Evolutionary conservation across 2,888 invertebrate species (phyloP).

Genomic region (Noctua janthe): DNA sequence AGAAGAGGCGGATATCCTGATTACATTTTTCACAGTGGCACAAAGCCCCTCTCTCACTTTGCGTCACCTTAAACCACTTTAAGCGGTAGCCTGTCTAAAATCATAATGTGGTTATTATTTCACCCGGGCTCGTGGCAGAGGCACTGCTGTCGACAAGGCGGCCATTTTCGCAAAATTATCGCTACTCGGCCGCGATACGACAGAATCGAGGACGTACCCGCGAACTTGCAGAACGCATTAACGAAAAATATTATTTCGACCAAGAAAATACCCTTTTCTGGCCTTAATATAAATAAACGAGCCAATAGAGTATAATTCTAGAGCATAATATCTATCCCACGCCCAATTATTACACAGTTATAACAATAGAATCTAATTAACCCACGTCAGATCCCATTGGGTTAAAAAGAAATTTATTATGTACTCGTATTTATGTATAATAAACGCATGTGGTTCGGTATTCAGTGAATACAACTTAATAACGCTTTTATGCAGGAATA

Average conservation of each 20-base stretch:
- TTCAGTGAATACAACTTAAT: slow-evolving; percentile 13
- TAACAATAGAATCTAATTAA: slow-evolving; percentile 74
- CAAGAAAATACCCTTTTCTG: slow-evolving; percentile 77
- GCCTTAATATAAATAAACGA: slow-evolving; percentile 67
- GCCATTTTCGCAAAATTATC: slow-evolving; percentile 88
- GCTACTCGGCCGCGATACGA: slow-evolving; percentile 84
- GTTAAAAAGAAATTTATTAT: slow-evolving; percentile 67
- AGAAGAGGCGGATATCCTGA: slow-evolving; percentile 75
- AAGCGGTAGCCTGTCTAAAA: slow-evolving; percentile 85
- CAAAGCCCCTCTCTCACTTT: slow-evolving; percentile 79
- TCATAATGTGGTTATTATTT: slow-evolving; percentile 89
- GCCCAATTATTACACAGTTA: slow-evolving; percentile 67
- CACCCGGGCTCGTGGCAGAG: slow-evolving; percentile 82
- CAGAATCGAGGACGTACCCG: slow-evolving; percentile 84
- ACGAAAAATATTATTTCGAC: slow-evolving; percentile 77
- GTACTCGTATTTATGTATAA: slow-evolving; percentile 57
- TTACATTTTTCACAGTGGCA: slow-evolving; percentile 79
- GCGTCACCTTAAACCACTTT: slow-evolving; percentile 85
- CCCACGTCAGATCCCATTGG: slow-evolving; percentile 70
- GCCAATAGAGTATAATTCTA: slow-evolving; percentile 62
- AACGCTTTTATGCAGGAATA: not conserved
- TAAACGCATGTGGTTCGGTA: slow-evolving; percentile 26
- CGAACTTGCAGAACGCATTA: slow-evolving; percentile 83
- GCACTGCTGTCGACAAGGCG: slow-evolving; percentile 87
- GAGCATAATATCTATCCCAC: slow-evolving; percentile 63